Conservation (phyloP, 2,113 vertebrate species). For the Chelonoidis abingdonii region DNA sequence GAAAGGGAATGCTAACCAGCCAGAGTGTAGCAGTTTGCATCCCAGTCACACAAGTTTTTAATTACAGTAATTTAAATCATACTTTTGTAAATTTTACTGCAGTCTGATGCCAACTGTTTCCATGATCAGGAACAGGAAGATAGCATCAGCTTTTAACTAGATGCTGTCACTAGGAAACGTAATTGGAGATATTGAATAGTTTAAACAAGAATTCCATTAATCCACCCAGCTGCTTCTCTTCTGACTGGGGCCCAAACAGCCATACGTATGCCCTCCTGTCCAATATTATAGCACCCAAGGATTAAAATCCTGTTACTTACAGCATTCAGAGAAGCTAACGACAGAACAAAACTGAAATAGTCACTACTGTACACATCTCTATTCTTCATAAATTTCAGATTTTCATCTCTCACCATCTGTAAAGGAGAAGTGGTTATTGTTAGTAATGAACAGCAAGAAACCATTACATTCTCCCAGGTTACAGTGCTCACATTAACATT, state of each 20-base stretch:
- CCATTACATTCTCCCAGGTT: background rate
- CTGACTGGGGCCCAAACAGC: background rate
- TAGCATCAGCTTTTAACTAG: background rate
- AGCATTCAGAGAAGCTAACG: conserved; percentile 94
- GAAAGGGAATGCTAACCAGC: background rate
- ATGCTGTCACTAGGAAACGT: background rate
- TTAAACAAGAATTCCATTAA: background rate
- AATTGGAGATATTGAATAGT: background rate
- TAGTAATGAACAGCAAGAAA: background rate
- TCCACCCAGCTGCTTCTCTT: background rate
- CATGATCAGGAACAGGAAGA: background rate
- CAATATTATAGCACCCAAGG: fast-evolving
- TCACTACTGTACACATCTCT: conserved; percentile 98
- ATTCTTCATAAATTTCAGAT: conserved; percentile 99
- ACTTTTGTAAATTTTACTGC: background rate
- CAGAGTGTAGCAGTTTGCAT: background rate
- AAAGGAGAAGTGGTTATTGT: conserved; percentile 33
- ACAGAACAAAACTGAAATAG: conserved; percentile 98
- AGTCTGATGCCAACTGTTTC: background rate
- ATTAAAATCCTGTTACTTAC: conserved; percentile 78
- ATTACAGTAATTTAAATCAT: background rate
- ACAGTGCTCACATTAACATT: background rate
- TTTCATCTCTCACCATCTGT: conserved; percentile 98
- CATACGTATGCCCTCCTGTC: background rate
- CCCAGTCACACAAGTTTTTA: background rate